phyloP scores from a whole-genome alignment of 2,113 vertebrate genomes.

The Datnioides undecimradiatus region DNA sequence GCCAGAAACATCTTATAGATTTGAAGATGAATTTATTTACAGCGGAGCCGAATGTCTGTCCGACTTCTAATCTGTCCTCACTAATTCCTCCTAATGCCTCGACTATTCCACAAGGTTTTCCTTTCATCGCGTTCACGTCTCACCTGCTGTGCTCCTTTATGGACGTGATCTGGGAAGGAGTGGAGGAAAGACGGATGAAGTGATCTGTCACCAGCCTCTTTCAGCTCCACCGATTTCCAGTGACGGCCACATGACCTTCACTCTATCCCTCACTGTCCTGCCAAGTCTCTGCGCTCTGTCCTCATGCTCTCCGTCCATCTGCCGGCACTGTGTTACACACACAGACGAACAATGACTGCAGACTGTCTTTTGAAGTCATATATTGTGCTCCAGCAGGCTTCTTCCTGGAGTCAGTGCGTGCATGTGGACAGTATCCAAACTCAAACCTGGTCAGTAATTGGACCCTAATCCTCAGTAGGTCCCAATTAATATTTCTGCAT shows the following conservation, averaged over 20 bases:
- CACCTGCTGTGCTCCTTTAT: slow-evolving; percentile 34
- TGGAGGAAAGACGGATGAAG: slow-evolving; percentile 41
- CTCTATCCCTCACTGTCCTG: neutral
- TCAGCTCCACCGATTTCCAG: slow-evolving; percentile 12
- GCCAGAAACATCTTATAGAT: neutral
- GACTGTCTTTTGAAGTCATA: neutral
- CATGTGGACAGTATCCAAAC: slow-evolving; percentile 17
- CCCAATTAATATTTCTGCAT: slow-evolving; percentile 24
- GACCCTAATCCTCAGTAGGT: slow-evolving; percentile 29
- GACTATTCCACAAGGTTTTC: neutral
- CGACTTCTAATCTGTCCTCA: neutral
- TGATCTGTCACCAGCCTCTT: slow-evolving; percentile 57
- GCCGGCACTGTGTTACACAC: neutral
- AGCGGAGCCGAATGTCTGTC: neutral
- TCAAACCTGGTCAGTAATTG: slow-evolving; percentile 16
- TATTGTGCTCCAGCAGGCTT: neutral
- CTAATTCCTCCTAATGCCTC: slow-evolving; percentile 14
- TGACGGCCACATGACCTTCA: slow-evolving; percentile 23
- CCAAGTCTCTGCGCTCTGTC: slow-evolving; percentile 13
- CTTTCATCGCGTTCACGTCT: neutral
- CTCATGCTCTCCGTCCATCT: neutral
- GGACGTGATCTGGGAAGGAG: neutral
- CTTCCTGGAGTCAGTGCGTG: neutral
- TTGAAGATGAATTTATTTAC: slow-evolving; percentile 8
- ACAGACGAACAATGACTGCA: neutral